A percentile compares a stretch with the other conserved stretches of the same genome.
Evolutionary conservation across 2,797 vertebrate genomes (phyloP).

Genomic region (Erithacus rubecula): DNA sequence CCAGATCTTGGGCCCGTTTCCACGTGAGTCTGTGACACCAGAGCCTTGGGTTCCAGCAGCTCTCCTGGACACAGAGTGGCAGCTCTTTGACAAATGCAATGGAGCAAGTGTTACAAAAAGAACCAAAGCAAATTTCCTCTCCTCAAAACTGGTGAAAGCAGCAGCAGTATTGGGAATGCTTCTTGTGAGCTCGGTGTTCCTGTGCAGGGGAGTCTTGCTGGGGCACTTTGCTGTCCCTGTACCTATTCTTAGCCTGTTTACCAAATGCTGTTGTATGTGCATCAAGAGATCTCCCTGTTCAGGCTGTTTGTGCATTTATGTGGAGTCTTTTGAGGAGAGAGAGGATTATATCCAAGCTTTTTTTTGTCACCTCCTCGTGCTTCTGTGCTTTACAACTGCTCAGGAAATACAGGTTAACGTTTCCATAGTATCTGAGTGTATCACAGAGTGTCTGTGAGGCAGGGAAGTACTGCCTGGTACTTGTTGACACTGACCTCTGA

Average conservation of each 20-base stretch:
- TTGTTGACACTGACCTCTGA: not conserved
- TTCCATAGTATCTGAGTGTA: not conserved
- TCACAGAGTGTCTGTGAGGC: not conserved
- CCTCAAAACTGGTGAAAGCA: not conserved
- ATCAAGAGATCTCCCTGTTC: not conserved
- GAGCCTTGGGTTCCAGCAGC: not conserved
- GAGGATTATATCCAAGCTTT: not conserved
- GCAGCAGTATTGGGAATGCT: not conserved
- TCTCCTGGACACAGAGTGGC: not conserved
- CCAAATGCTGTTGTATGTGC: not conserved
- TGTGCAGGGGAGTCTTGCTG: not conserved
- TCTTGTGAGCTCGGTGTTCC: not conserved
- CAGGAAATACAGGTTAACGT: not conserved
- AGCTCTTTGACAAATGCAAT: not conserved
- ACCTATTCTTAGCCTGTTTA: slow-evolving; percentile 27
- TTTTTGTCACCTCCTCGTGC: not conserved
- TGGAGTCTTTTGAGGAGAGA: not conserved
- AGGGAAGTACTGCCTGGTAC: not conserved
- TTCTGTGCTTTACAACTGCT: not conserved
- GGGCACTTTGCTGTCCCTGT: not conserved
- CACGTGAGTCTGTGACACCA: not conserved
- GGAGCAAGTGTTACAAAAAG: not conserved
- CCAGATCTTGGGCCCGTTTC: not conserved
- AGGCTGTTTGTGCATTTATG: not conserved
- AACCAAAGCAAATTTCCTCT: not conserved